A percentile compares a stretch with the other conserved stretches of the same genome.
These are phyloP conservation scores for Rutilus rutilus DNA, from an alignment of 2,113 vertebrate species.

Conservation along the genomic window DNA sequence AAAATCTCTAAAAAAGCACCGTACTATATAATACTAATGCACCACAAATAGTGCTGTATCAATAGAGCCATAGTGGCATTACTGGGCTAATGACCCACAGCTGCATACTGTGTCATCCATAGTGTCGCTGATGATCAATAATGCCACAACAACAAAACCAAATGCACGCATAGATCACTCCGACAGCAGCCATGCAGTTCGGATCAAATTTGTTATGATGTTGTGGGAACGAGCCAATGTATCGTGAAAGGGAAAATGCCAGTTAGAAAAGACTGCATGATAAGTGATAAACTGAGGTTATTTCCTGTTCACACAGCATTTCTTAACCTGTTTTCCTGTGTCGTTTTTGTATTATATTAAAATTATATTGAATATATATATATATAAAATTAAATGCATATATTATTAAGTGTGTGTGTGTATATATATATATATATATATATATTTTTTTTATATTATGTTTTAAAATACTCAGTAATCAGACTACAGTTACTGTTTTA, in stretches of 20 bases:
- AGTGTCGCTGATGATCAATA: not conserved
- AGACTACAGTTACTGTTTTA: too few relatives aligned
- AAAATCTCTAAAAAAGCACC: not conserved
- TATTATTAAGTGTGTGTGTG: too few relatives aligned
- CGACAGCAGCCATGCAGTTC: not conserved
- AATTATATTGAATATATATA: too few relatives aligned
- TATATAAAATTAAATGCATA: too few relatives aligned
- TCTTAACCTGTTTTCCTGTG: not conserved
- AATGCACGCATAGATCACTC: not conserved
- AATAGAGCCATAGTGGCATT: not conserved
- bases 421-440: too few relatives aligned
- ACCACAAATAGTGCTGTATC: not conserved
- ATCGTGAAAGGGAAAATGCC: not conserved
- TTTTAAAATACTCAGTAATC: too few relatives aligned
- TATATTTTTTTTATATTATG: too few relatives aligned
- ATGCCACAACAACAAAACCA: conserved; percentile 5
- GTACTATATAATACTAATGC: not conserved
- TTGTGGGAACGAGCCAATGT: not conserved
- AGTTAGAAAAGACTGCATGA: not conserved
- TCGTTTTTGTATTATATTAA: not conserved
- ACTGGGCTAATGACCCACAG: conserved; percentile 19
- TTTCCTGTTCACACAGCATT: not conserved
- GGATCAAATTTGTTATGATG: not conserved
- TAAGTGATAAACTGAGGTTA: not conserved
- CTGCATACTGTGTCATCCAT: not conserved